Conservation (phyloP, 2,113 vertebrate species). For the Speoplatyrhinus poulsoni region DNA sequence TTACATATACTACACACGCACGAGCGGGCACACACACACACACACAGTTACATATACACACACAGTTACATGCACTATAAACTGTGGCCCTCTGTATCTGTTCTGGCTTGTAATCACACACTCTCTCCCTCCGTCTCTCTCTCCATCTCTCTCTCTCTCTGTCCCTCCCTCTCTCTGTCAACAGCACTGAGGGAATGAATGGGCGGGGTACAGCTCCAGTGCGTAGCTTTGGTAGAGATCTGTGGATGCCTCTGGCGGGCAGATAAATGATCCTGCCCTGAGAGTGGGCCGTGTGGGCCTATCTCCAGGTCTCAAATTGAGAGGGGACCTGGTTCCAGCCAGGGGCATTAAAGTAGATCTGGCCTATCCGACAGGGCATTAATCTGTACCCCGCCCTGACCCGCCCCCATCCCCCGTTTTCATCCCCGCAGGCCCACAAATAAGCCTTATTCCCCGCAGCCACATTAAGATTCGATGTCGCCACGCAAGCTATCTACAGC, state of each 20-base stretch:
- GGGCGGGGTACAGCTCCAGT: too few relatives aligned
- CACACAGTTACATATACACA: too few relatives aligned
- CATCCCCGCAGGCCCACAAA: conserved; percentile 13
- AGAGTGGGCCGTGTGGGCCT: conserved; percentile 45
- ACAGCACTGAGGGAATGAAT: too few relatives aligned
- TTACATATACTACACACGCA: too few relatives aligned
- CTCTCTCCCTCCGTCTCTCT: too few relatives aligned
- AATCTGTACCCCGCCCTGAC: conserved; percentile 48
- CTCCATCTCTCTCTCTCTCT: too few relatives aligned
- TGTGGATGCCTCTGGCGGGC: neutral
- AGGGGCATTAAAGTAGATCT: conserved; percentile 69
- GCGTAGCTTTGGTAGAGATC: too few relatives aligned
- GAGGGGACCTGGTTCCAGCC: conserved; percentile 66
- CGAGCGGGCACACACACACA: too few relatives aligned
- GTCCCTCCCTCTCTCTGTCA: too few relatives aligned
- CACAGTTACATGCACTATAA: too few relatives aligned
- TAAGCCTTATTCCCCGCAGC: conserved; percentile 27
- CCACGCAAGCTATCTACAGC: conserved; percentile 33
- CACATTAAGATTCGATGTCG: conserved; percentile 39
- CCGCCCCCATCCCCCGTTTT: conserved; percentile 32
- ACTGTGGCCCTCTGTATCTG: too few relatives aligned
- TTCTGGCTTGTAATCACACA: too few relatives aligned
- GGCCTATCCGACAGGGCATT: conserved; percentile 58
- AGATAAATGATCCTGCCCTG: conserved; percentile 38
- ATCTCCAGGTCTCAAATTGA: conserved; percentile 71